Conservation (phyloP, 2,888 invertebrate genomes). For the Orthosia cruda region DNA sequence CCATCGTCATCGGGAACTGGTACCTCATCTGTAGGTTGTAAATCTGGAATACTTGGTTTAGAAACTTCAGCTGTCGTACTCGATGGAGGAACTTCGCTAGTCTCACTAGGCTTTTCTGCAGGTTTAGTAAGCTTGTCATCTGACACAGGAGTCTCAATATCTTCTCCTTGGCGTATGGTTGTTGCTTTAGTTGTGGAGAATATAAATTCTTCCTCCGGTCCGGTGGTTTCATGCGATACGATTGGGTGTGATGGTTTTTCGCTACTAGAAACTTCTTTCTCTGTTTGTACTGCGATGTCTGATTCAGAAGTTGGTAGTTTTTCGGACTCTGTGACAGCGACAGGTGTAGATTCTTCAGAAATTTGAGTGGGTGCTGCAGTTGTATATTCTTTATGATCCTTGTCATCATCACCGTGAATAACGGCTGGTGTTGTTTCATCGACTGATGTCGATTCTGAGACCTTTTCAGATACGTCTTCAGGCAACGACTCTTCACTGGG, state of each 20-base stretch:
- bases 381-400: conserved; percentile 46
- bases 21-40: conserved; percentile 82
- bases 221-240: conserved; percentile 51
- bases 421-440: conserved; percentile 38
- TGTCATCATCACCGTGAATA: conserved; percentile 19
- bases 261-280: conserved; percentile 52
- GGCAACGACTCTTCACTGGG: conserved; percentile 40
- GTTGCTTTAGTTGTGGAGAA: conserved; percentile 61
- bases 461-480: conserved; percentile 42
- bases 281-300: conserved; percentile 35
- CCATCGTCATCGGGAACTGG: conserved; percentile 82
- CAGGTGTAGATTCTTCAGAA: conserved; percentile 49
- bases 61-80: conserved; percentile 75
- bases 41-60: conserved; percentile 79
- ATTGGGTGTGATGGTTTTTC: conserved; percentile 62
- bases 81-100: conserved; percentile 67
- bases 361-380: conserved; percentile 37
- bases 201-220: conserved; percentile 62
- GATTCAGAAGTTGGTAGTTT: conserved; percentile 55
- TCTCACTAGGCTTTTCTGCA: conserved; percentile 75
- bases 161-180: conserved; percentile 64
- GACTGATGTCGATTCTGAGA: conserved; percentile 32
- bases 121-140: conserved; percentile 77
- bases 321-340: conserved; percentile 38
- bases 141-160: conserved; percentile 64